These are phyloP conservation scores for Hypena proboscidalis DNA, from an alignment of 2,888 invertebrate genomes.

Conservation along the genomic window DNA sequence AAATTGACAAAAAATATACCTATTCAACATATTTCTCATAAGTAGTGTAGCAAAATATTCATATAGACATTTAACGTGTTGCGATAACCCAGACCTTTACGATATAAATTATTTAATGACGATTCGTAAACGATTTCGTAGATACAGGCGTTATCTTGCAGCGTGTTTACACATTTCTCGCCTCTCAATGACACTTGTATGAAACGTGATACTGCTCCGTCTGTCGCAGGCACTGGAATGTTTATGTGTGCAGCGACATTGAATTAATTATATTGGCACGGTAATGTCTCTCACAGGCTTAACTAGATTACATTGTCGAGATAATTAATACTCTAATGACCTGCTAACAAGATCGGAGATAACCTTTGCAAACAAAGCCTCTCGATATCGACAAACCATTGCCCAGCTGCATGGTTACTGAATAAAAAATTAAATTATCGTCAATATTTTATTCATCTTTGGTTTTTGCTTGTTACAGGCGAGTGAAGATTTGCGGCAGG, in stretches of 20 bases:
- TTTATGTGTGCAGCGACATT: conserved; percentile 30
- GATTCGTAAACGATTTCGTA: conserved; percentile 31
- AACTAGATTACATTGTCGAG: conserved; percentile 21
- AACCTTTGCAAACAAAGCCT: conserved; percentile 9
- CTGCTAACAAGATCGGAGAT: conserved; percentile 4
- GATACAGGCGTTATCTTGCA: conserved; percentile 32
- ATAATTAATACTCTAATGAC: conserved; percentile 19
- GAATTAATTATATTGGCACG: conserved; percentile 35
- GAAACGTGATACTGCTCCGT: conserved; percentile 24
- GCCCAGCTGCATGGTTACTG: not conserved
- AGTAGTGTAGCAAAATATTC: not conserved
- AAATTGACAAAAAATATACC: not conserved
- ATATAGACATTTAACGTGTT: conserved; percentile 5
- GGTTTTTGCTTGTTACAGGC: conserved; percentile 66
- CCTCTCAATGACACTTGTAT: conserved; percentile 16
- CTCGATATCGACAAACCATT: conserved; percentile 2
- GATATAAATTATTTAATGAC: conserved; percentile 30
- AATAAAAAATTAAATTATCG: conserved; percentile 1
- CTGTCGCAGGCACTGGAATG: conserved; percentile 16
- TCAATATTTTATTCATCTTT: too few relatives aligned
- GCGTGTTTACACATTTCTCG: conserved; percentile 29
- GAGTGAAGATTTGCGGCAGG: conserved; percentile 66
- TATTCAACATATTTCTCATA: not conserved
- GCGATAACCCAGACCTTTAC: conserved; percentile 48
- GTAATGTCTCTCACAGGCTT: conserved; percentile 25